Evolutionary conservation across 2,888 invertebrate genomes (phyloP).

Genomic region (Elmis aenea): DNA sequence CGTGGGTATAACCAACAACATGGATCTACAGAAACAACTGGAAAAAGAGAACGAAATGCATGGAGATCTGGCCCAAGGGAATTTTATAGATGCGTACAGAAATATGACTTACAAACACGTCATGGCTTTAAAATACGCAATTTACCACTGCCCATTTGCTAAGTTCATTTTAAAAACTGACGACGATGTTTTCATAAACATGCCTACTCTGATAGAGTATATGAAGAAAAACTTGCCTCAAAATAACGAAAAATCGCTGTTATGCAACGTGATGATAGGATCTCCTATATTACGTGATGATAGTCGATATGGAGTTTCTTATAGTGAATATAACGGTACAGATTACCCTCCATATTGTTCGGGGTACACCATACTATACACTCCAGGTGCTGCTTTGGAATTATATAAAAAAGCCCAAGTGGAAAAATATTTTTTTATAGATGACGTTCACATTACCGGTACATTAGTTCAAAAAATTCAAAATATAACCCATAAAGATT

Average conservation of each 20-base stretch:
- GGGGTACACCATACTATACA: too few species aligned
- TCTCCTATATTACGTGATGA: slow-evolving; percentile 56
- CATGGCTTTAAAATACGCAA: slow-evolving; percentile 74
- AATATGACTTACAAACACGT: slow-evolving; percentile 83
- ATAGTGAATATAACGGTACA: slow-evolving; percentile 54
- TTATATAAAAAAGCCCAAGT: too few species aligned
- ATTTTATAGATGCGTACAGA: slow-evolving; percentile 74
- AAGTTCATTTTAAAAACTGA: too few species aligned
- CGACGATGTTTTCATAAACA: too few species aligned
- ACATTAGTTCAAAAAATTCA: slow-evolving; percentile 53
- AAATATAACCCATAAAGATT: too few species aligned
- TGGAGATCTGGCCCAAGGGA: too few species aligned
- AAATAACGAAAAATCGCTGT: slow-evolving; percentile 57
- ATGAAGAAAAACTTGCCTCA: too few species aligned
- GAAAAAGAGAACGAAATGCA: slow-evolving; percentile 53
- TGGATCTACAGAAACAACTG: slow-evolving; percentile 39
- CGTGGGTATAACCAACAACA: too few species aligned
- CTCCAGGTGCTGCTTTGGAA: too few species aligned
- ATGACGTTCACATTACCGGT: slow-evolving; percentile 68
- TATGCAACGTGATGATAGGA: slow-evolving; percentile 53
- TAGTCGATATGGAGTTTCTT: slow-evolving; percentile 80
- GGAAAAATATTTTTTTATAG: slow-evolving; percentile 71
- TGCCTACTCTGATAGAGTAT: slow-evolving; percentile 56
- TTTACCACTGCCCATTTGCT: slow-evolving; percentile 67
- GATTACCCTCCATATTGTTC: slow-evolving; percentile 73